Evolutionary conservation across 30 jellyfish, hydroid and myxozoan genomes (phyloP).

Genomic region (Sanderia malayensis): DNA sequence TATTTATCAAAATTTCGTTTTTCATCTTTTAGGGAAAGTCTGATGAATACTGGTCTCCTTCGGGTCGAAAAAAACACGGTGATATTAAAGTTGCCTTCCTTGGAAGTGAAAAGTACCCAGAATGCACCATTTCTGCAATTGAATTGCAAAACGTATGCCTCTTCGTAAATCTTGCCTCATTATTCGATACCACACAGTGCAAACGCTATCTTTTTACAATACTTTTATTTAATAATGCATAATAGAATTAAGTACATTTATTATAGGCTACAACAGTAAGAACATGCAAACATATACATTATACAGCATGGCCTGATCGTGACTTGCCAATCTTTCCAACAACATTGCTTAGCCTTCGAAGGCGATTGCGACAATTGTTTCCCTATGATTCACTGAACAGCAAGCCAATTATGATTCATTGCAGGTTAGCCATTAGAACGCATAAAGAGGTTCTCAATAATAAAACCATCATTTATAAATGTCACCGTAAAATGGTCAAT

Average conservation of each 20-base stretch:
- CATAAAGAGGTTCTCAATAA: too few relatives aligned
- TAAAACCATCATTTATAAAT: too few relatives aligned
- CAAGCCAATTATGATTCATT: conserved; percentile 49
- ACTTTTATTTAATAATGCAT: too few relatives aligned
- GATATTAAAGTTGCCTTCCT: conserved; percentile 36
- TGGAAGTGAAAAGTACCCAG: conserved; percentile 52
- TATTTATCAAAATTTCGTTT: too few relatives aligned
- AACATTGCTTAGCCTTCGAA: conserved; percentile 50
- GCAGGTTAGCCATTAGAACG: too few relatives aligned
- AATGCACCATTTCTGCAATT: conserved; percentile 48
- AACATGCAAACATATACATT: conserved; percentile 41
- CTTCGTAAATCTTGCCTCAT: too few relatives aligned
- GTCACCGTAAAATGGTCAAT: too few relatives aligned
- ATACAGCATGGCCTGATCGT: conserved; percentile 67
- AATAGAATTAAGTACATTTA: too few relatives aligned
- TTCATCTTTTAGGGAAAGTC: conserved; percentile 69
- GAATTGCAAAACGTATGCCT: conserved; percentile 65
- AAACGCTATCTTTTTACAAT: too few relatives aligned
- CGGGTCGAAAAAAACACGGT: conserved; percentile 60
- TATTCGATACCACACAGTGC: too few relatives aligned
- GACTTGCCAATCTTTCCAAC: conserved; percentile 72
- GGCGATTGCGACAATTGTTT: conserved; percentile 31
- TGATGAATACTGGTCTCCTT: conserved; percentile 85
- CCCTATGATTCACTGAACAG: conserved; percentile 50
- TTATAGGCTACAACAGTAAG: conserved; percentile 32